These are phyloP conservation scores for Anhinga anhinga DNA, from an alignment of 2,113 vertebrate species.

Conservation along the genomic window DNA sequence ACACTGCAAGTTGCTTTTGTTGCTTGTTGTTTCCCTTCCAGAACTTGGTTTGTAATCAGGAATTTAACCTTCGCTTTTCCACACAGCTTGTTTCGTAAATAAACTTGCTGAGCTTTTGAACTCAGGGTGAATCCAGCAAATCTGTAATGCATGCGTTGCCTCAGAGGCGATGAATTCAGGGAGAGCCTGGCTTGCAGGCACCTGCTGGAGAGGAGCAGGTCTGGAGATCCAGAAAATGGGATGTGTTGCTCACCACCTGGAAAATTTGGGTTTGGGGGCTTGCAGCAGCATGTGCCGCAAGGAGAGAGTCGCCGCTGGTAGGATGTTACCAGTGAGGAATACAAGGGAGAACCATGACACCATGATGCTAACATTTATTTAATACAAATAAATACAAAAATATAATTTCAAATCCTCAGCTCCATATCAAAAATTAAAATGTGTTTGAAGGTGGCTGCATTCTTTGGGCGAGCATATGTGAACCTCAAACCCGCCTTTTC, in stretches of 20 bases:
- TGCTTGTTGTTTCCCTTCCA: conserved; percentile 16
- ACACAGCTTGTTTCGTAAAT: not conserved
- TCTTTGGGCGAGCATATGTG: not conserved
- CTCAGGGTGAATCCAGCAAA: not conserved
- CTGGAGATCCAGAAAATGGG: not conserved
- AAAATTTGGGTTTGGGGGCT: not conserved
- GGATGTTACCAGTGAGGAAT: fast-evolving
- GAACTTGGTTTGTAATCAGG: conserved; percentile 8
- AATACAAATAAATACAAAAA: not conserved
- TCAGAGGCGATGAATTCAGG: not conserved
- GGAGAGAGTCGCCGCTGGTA: not conserved
- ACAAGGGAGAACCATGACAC: fast-evolving
- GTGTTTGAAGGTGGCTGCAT: not conserved
- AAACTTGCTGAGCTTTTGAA: not conserved
- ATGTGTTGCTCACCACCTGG: not conserved
- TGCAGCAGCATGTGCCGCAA: not conserved
- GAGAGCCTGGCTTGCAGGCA: not conserved
- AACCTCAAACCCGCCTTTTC: not conserved
- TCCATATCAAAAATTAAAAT: not conserved
- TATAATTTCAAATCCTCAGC: not conserved
- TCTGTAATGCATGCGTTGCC: fast-evolving
- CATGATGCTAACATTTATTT: not conserved
- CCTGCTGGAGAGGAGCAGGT: not conserved
- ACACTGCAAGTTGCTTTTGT: conserved; percentile 1
- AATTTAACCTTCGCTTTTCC: conserved; percentile 24